Conservation (phyloP, 1,140 invertebrate genomes). For the Acyrthosiphon pisum region DNA sequence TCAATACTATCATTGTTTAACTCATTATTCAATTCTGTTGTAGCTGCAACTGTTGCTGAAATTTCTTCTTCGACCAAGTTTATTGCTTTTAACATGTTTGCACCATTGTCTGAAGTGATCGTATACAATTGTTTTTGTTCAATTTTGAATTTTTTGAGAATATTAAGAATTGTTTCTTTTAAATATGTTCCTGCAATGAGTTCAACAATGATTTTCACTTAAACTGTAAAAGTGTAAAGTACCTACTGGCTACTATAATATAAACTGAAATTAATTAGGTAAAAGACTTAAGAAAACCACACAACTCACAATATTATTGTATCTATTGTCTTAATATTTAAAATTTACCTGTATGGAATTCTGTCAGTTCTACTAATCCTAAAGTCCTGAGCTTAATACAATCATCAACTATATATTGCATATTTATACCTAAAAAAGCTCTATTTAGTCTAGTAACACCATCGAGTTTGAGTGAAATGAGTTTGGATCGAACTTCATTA, state of each 20-base stretch:
- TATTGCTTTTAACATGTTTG: not conserved
- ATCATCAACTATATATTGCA: not conserved
- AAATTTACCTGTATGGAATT: not conserved
- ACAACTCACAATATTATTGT: not conserved
- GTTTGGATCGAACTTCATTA: not conserved
- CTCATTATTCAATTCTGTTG: not conserved
- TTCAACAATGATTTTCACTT: too few species aligned
- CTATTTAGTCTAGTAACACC: constrained; percentile 29
- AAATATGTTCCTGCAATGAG: not conserved
- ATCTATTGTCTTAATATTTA: not conserved
- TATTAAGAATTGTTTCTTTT: constrained; percentile 1
- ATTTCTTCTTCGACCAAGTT: not conserved
- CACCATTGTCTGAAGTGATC: constrained; percentile 61
- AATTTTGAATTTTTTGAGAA: constrained; percentile 12
- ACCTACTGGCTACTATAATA: not conserved
- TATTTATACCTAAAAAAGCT: constrained; percentile 20
- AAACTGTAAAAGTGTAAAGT: not conserved
- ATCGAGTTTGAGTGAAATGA: constrained; percentile 26
- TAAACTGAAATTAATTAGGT: not conserved
- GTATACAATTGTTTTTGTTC: constrained; percentile 47
- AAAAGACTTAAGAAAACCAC: not conserved
- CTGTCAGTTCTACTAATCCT: not conserved
- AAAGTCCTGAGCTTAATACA: not conserved
- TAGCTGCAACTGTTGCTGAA: not conserved
- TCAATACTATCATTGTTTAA: not conserved